Percentiles rank a stretch among this genome's conserved stretches.
These are phyloP conservation scores for Pseudorhiza aurosa DNA, from an alignment of 30 jellyfish, hydroid and myxozoan species.

Conservation along the genomic window DNA sequence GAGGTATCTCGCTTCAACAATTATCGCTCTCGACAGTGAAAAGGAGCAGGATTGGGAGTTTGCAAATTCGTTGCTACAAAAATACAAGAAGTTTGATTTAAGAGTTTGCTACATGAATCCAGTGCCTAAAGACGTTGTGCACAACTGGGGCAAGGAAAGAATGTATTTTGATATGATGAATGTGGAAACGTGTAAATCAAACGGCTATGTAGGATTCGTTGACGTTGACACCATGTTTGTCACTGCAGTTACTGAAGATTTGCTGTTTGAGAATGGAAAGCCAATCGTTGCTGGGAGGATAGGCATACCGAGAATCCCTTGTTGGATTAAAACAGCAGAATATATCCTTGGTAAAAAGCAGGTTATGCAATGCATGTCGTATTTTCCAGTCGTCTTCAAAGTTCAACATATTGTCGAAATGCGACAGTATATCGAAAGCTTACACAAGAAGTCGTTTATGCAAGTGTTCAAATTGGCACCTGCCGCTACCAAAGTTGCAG, in stretches of 20 bases:
- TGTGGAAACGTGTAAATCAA: slow-evolving; percentile 13
- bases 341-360: slow-evolving; percentile 28
- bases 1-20: neutral
- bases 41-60: neutral
- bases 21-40: slow-evolving; percentile 18
- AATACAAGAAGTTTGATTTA: neutral
- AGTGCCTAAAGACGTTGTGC: slow-evolving; percentile 4
- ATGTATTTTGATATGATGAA: slow-evolving; percentile 30
- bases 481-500: neutral
- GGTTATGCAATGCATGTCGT: slow-evolving; percentile 63
- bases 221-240: slow-evolving; percentile 42
- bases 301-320: slow-evolving; percentile 15
- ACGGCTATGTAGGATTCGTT: slow-evolving; percentile 37
- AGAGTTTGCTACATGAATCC: slow-evolving; percentile 22
- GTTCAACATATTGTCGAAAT: slow-evolving; percentile 17
- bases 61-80: neutral
- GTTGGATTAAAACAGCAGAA: slow-evolving; percentile 43
- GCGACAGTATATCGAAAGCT: slow-evolving; percentile 22
- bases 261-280: slow-evolving; percentile 39
- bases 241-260: slow-evolving; percentile 27
- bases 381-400: slow-evolving; percentile 47
- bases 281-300: slow-evolving; percentile 33
- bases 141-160: slow-evolving; percentile 16
- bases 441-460: slow-evolving; percentile 29
- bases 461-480: slow-evolving; percentile 38